phyloP scores from a whole-genome alignment of 2,113 vertebrate genomes.

The Oreochromis niloticus region DNA sequence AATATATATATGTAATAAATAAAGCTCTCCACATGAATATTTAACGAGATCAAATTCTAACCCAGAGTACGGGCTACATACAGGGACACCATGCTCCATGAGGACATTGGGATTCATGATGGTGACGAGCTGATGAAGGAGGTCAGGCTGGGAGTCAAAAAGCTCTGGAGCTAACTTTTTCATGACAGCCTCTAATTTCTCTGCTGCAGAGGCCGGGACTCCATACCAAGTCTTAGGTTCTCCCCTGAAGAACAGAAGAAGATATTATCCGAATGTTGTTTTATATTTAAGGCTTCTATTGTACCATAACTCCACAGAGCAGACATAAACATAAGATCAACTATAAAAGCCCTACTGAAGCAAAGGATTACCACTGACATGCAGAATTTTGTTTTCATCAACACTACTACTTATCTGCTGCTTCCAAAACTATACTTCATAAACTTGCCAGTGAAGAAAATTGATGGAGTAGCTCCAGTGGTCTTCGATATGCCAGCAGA shows the following conservation, averaged over 20 bases:
- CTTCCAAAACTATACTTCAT: not conserved
- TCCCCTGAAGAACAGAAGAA: constrained; percentile 74
- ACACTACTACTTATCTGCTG: not conserved
- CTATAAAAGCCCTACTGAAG: not conserved
- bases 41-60: not conserved
- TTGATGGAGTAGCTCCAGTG: constrained; percentile 99
- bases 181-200: constrained; percentile 95
- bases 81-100: constrained; percentile 96
- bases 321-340: not conserved
- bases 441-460: constrained; percentile 90
- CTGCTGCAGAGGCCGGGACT: constrained; percentile 91
- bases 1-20: not conserved
- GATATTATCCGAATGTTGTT: not conserved
- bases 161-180: constrained; percentile 93
- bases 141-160: constrained; percentile 95
- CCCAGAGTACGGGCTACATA: constrained; percentile 53
- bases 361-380: not conserved
- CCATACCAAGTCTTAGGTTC: constrained; percentile 99
- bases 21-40: not conserved
- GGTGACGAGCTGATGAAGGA: constrained; percentile 95
- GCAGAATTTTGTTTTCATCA: not conserved
- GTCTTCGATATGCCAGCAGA: constrained; percentile 98
- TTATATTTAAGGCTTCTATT: not conserved
- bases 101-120: constrained; percentile 98
- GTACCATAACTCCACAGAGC: not conserved